Evolutionary conservation across 2,888 invertebrate genomes (phyloP).

Genomic region (Caenorhabditis macrosperma): DNA sequence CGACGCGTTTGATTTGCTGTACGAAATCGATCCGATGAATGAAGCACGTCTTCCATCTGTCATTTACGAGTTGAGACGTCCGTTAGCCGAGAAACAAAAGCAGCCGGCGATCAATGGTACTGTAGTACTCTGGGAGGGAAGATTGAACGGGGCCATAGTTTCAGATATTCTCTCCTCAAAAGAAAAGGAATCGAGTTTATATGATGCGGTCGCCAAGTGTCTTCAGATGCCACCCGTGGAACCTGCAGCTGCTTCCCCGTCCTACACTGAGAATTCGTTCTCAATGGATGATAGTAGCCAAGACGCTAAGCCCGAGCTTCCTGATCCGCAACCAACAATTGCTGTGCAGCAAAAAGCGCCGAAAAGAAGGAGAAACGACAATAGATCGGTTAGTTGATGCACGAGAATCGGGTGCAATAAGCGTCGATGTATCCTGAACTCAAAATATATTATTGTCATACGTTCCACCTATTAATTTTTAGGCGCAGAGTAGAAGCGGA

Average conservation of each 20-base stretch:
- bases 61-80: conserved; percentile 63
- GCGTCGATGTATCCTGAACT: too few species aligned
- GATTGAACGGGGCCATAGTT: not conserved
- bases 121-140: conserved; percentile 1
- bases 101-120: conserved; percentile 10
- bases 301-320: conserved; percentile 27
- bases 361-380: conserved; percentile 10
- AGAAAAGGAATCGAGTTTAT: conserved; percentile 22
- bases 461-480: not conserved
- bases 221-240: conserved; percentile 54
- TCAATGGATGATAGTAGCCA: conserved; percentile 56
- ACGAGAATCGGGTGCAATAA: too few species aligned
- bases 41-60: conserved; percentile 62
- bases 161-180: conserved; percentile 3
- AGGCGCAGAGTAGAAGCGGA: conserved; percentile 2
- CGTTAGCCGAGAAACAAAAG: conserved; percentile 60
- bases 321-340: not conserved
- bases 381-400: conserved; percentile 16
- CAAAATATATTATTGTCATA: not conserved
- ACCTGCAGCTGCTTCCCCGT: conserved; percentile 61
- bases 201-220: conserved; percentile 32
- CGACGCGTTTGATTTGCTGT: conserved; percentile 89
- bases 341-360: not conserved
- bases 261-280: conserved; percentile 56
- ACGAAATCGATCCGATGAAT: conserved; percentile 81